These are phyloP conservation scores for Cyphomyrus discorhynchus DNA, from an alignment of 2,113 vertebrate genomes.

Conservation along the genomic window DNA sequence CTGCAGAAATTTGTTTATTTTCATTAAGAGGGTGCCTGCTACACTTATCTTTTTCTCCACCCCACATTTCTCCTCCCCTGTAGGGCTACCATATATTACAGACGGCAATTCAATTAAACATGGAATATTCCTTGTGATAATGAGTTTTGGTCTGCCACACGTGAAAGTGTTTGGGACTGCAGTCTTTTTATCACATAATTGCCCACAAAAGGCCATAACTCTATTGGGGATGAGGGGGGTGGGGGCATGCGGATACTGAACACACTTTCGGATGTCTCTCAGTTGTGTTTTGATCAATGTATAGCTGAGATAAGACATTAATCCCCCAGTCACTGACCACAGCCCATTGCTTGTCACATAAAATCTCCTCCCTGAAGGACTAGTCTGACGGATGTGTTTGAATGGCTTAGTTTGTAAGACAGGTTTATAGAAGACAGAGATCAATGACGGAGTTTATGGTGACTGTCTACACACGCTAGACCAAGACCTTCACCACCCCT, in stretches of 20 bases:
- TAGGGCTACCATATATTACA: constrained; percentile 1
- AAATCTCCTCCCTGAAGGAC: constrained; percentile 9
- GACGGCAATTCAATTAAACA: constrained; percentile 8
- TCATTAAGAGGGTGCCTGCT: background rate
- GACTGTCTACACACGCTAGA: constrained; percentile 44
- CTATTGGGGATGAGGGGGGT: background rate
- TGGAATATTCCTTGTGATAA: background rate
- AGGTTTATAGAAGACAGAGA: constrained; percentile 47
- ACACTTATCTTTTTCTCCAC: background rate
- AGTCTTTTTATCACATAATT: constrained; percentile 9
- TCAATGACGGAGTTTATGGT: constrained; percentile 50
- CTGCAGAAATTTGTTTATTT: constrained; percentile 9
- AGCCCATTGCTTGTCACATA: constrained; percentile 11
- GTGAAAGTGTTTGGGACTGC: background rate
- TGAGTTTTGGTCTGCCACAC: constrained; percentile 6
- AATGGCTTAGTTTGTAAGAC: constrained; percentile 40
- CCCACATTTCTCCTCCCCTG: too few relatives aligned
- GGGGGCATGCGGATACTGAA: background rate
- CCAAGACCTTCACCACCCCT: constrained; percentile 30
- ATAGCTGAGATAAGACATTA: constrained; percentile 8
- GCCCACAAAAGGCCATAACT: background rate
- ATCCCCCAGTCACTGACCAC: constrained; percentile 9
- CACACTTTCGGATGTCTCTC: background rate
- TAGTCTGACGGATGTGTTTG: constrained; percentile 44
- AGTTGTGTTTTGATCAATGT: constrained; percentile 8